These are phyloP conservation scores for Telmatochromis brachygnathus DNA, from an alignment of 2,113 vertebrate genomes.

Conservation along the genomic window DNA sequence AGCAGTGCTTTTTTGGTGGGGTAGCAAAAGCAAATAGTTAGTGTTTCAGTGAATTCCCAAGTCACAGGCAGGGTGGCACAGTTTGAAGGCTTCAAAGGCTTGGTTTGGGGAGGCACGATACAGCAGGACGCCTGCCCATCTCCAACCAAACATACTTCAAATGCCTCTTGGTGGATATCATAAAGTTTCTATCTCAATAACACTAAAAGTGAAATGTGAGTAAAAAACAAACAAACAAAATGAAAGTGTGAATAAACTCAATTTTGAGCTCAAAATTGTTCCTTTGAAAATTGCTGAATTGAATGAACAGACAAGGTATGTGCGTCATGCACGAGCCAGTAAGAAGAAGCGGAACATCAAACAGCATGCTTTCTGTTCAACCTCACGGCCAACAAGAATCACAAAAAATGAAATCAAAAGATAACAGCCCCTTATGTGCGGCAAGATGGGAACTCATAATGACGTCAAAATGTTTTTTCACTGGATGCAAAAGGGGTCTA, in stretches of 20 bases:
- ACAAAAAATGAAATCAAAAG: background rate
- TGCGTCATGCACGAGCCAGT: constrained; percentile 39
- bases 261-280: background rate
- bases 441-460: constrained; percentile 17
- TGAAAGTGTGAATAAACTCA: background rate
- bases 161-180: constrained; percentile 27
- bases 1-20: constrained; percentile 32
- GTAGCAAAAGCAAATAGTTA: constrained; percentile 36
- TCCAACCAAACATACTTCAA: constrained; percentile 25
- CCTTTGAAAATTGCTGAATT: background rate
- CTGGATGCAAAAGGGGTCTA: constrained; percentile 13
- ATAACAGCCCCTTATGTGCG: background rate
- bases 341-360: background rate
- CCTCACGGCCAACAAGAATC: background rate
- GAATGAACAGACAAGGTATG: background rate
- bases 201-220: background rate
- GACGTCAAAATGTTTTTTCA: background rate
- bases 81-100: constrained; percentile 68
- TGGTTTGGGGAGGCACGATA: constrained; percentile 32
- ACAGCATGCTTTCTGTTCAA: constrained; percentile 47
- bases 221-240: background rate
- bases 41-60: constrained; percentile 60
- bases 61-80: constrained; percentile 64
- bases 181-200: background rate
- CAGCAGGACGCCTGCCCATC: constrained; percentile 56